These are phyloP conservation scores for Heliconius charithonia DNA, from an alignment of 2,888 invertebrate species.

Conservation along the genomic window DNA sequence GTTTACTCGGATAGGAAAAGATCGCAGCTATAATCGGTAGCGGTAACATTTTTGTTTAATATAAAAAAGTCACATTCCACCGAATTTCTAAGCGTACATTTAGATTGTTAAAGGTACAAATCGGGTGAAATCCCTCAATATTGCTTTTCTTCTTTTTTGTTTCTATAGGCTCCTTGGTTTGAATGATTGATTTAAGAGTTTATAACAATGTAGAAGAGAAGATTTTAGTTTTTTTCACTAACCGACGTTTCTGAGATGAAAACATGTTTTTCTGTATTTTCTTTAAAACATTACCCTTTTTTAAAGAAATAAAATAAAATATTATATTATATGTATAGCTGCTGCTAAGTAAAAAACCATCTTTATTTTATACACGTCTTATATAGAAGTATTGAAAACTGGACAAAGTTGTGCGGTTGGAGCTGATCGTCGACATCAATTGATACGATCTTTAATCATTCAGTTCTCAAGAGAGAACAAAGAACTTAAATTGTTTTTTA, in stretches of 20 bases:
- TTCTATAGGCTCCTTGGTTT: too few relatives aligned
- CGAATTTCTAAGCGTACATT: too few relatives aligned
- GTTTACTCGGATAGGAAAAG: too few relatives aligned
- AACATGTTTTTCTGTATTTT: neutral
- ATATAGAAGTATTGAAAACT: constrained; percentile 10
- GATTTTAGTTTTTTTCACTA: too few relatives aligned
- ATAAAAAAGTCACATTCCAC: too few relatives aligned
- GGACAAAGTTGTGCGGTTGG: constrained; percentile 24
- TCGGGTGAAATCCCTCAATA: too few relatives aligned
- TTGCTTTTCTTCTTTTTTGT: too few relatives aligned
- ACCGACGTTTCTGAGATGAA: neutral
- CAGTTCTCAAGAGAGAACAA: constrained; percentile 21
- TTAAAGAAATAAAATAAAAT: neutral
- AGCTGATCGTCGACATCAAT: constrained; percentile 33
- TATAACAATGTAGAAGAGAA: too few relatives aligned
- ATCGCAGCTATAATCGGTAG: too few relatives aligned
- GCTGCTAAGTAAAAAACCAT: neutral
- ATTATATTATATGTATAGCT: neutral
- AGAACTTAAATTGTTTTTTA: neutral
- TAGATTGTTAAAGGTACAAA: too few relatives aligned
- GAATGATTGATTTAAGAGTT: too few relatives aligned
- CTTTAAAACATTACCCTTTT: neutral
- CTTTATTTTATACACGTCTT: neutral
- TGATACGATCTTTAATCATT: constrained; percentile 35
- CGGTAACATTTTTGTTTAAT: too few relatives aligned